A percentile compares a stretch with the other conserved stretches of the same genome.
phyloP scores from a whole-genome alignment of 2,797 vertebrate species.

The Alcedo atthis region DNA sequence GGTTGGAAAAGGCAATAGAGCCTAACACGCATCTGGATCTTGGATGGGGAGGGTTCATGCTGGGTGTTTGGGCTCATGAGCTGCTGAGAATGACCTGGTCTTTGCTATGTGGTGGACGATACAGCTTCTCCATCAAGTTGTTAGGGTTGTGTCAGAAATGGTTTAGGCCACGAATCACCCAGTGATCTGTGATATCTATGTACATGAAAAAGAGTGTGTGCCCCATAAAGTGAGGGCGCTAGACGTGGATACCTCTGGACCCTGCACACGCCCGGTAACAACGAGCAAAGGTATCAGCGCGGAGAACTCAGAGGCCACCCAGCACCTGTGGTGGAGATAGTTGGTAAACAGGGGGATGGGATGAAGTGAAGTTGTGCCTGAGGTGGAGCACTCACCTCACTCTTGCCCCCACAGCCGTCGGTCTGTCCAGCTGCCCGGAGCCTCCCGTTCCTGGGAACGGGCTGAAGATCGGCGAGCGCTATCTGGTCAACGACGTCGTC shows the following conservation, averaged over 20 bases:
- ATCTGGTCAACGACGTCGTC: slow-evolving; percentile 96
- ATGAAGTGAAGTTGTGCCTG: fast-evolving
- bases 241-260: fast-evolving
- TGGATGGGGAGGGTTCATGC: fast-evolving
- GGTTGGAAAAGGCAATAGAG: fast-evolving
- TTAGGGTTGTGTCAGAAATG: background rate
- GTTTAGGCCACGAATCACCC: background rate
- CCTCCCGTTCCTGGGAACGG: slow-evolving; percentile 91
- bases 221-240: background rate
- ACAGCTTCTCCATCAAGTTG: background rate
- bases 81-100: fast-evolving
- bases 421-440: slow-evolving; percentile 93
- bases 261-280: fast-evolving
- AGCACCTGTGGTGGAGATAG: background rate
- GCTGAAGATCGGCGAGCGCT: slow-evolving; percentile 91
- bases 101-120: background rate
- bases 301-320: background rate
- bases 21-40: fast-evolving
- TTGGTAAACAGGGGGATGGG: background rate
- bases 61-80: fast-evolving
- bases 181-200: background rate
- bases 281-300: background rate
- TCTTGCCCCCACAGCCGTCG: slow-evolving; percentile 78
- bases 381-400: background rate
- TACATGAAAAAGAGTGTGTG: fast-evolving